phyloP scores from a whole-genome alignment of 1,140 invertebrate species.

The Zaprionus davidi region DNA sequence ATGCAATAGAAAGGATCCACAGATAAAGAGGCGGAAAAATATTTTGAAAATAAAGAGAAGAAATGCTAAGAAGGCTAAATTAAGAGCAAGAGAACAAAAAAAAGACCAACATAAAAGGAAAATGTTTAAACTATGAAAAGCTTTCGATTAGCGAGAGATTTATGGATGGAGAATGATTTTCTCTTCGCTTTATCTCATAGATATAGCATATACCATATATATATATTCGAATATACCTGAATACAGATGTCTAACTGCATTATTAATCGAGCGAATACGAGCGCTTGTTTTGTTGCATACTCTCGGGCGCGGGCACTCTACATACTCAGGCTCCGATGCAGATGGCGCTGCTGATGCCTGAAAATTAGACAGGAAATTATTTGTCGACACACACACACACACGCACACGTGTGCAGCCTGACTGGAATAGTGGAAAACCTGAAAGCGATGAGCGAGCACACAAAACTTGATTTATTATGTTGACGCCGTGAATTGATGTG shows the following conservation, averaged over 20 bases:
- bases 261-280: background rate
- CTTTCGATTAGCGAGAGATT: slow-evolving; percentile 11
- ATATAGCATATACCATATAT: background rate
- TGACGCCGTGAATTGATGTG: slow-evolving; percentile 61
- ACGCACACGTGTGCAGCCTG: background rate
- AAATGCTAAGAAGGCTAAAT: background rate
- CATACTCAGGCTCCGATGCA: slow-evolving; percentile 18
- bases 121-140: background rate
- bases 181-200: background rate
- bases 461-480: slow-evolving; percentile 64
- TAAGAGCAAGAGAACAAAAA: background rate
- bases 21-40: background rate
- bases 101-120: background rate
- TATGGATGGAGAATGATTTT: slow-evolving; percentile 14
- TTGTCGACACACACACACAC: slow-evolving; percentile 28
- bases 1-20: background rate
- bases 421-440: background rate
- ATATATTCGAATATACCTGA: background rate
- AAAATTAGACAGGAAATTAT: slow-evolving; percentile 67
- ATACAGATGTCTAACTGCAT: background rate
- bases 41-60: background rate
- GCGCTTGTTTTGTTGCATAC: slow-evolving; percentile 26
- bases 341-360: slow-evolving; percentile 22
- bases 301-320: slow-evolving; percentile 31
- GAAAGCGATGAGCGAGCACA: background rate